phyloP scores from a whole-genome alignment of 2,113 vertebrate species.

The Aldabrachelys gigantea region DNA sequence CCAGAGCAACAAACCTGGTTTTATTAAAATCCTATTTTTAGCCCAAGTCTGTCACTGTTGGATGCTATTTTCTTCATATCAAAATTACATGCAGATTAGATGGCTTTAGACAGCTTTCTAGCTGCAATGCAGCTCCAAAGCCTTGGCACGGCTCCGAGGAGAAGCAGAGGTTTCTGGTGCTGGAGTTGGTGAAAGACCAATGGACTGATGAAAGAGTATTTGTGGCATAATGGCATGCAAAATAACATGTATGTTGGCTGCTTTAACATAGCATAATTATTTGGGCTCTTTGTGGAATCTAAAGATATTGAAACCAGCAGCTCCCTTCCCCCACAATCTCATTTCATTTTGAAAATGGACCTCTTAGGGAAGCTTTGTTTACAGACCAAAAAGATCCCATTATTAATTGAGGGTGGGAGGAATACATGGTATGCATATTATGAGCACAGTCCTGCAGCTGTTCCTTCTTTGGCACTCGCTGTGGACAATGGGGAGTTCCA shows the following conservation, averaged over 20 bases:
- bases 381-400: constrained; percentile 9
- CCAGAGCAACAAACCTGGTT: background rate
- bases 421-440: background rate
- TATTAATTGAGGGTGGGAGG: background rate
- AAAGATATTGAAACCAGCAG: background rate
- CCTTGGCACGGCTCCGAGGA: background rate
- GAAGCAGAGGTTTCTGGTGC: background rate
- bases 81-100: constrained; percentile 47
- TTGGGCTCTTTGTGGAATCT: background rate
- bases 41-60: background rate
- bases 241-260: background rate
- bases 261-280: background rate
- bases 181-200: background rate
- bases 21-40: constrained; percentile 18
- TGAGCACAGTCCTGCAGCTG: background rate
- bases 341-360: constrained; percentile 16
- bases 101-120: background rate
- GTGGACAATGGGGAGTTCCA: background rate
- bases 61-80: constrained; percentile 41
- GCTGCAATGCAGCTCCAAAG: background rate
- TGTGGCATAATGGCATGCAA: background rate
- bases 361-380: constrained; percentile 42
- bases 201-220: background rate
- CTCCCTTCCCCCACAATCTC: background rate
- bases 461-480: background rate